Evolutionary conservation across 2,113 vertebrate species (phyloP), one percentile per base, ranked within the genome.

Genomic region (Amblyopsis rosae): DNA sequence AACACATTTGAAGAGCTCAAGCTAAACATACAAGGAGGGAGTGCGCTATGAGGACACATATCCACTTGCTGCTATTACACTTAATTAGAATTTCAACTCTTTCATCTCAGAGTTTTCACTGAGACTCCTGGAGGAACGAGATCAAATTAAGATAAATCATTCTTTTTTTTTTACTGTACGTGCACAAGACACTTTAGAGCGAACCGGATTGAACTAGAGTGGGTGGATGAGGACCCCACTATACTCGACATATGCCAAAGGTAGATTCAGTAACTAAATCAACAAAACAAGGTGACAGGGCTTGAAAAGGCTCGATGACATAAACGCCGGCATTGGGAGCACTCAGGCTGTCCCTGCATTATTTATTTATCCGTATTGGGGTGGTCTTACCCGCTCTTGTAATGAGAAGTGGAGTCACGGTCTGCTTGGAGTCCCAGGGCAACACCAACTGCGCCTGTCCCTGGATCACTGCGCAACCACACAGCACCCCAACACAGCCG

Each of bases 1-100:
- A 88, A 90, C 85, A 90, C 77, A 89, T 88, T 83, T 89, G 81
- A 89, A 88, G 76, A 84, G 88, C 89, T 87, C 84, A 87, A 90
- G 81, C 87, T 87, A 85, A 90, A 90, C 86, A 90, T 83, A 82
- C 73, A 70, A 60, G 46, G 67, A 69, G 70, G 71, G 64, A 70
- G 77, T 77, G 79, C 46, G 58, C 55, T 11, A 65, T n/a, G 50
- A 62, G 68, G 61, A 77, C 68, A 86, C 80, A 86, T 74, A 81
- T 72, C 53, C 75, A 73, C 70, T 75, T 64, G 69, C 65, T 62
- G 65, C 81, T 62, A 81, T 84, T 81, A 83, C 67, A 53, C 77
- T 85, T 87, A 78, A 90, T 88, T 85, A 85, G 70, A 89, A 80
- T 80, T 86, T 76, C 63, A 80, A 85, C 75, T 56, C 79, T 75